Evolutionary conservation across 2,797 vertebrate genomes (phyloP).

Genomic region (Artibeus lituratus): DNA sequence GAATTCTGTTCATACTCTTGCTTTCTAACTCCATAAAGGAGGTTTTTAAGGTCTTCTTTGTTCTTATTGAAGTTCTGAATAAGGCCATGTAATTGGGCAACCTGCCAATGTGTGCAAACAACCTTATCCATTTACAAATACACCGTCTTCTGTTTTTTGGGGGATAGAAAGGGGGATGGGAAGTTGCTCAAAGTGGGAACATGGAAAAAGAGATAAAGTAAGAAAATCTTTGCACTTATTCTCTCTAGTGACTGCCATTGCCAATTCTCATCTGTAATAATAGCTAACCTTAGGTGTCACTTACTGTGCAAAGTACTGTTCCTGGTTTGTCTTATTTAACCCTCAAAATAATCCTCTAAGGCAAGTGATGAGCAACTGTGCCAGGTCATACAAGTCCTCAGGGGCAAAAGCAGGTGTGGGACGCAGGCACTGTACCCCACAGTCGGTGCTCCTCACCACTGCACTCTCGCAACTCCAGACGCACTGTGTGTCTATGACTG

Average conservation of each 20-base stretch:
- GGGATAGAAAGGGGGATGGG: no score
- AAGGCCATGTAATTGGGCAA: neutral
- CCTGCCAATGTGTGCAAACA: neutral
- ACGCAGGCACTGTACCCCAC: neutral
- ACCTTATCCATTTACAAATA: neutral
- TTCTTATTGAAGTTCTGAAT: neutral
- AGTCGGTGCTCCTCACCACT: neutral
- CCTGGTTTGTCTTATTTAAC: neutral
- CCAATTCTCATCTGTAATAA: neutral
- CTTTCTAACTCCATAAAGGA: slow-evolving; percentile 22
- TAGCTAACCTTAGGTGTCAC: neutral
- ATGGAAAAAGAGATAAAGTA: neutral
- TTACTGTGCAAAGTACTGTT: neutral
- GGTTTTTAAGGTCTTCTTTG: neutral
- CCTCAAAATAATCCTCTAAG: neutral
- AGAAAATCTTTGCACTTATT: neutral
- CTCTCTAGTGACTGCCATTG: neutral
- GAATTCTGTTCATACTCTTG: neutral
- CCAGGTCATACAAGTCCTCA: neutral
- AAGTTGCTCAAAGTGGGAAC: neutral
- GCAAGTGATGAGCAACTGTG: neutral
- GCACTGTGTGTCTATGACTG: neutral
- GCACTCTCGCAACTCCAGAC: neutral
- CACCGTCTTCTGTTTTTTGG: neutral
- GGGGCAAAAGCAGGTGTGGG: neutral